Conservation (phyloP, 2,797 vertebrate genomes). For the Xenops minutus region DNA sequence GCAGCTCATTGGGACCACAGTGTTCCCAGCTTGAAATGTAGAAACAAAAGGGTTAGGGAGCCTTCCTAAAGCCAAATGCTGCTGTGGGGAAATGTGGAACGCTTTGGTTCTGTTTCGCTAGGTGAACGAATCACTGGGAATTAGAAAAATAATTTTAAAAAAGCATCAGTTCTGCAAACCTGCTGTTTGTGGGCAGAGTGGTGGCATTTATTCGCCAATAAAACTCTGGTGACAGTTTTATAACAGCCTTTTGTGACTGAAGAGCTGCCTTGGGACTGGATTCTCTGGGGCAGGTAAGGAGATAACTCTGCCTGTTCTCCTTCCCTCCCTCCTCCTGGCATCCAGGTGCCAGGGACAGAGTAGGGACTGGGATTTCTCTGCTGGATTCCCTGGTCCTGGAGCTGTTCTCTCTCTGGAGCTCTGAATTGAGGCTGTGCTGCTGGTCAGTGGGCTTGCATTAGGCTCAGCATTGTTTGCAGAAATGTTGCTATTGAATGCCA, state of each 20-base stretch:
- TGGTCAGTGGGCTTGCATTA: background rate
- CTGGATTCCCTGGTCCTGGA: background rate
- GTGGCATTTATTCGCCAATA: background rate
- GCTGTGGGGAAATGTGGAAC: fast-evolving
- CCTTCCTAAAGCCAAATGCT: background rate
- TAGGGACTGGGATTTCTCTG: background rate
- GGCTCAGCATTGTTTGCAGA: background rate
- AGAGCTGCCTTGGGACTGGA: background rate
- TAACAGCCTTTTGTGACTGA: background rate
- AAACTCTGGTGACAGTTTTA: background rate
- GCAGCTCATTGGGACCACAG: background rate
- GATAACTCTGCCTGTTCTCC: background rate
- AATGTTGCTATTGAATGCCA: background rate
- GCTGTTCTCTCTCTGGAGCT: background rate
- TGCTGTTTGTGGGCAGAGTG: fast-evolving
- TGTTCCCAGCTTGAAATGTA: background rate
- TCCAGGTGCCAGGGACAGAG: background rate
- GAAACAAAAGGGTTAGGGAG: background rate
- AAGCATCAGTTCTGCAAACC: background rate
- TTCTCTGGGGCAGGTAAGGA: background rate
- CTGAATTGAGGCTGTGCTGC: background rate
- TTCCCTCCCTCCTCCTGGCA: background rate
- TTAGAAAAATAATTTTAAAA: background rate
- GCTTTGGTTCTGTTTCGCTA: background rate
- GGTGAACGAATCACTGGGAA: background rate